Evolutionary conservation across 2,888 invertebrate genomes (phyloP), one percentile per base, ranked within the genome.

Genomic region (Cosmia pyralina): DNA sequence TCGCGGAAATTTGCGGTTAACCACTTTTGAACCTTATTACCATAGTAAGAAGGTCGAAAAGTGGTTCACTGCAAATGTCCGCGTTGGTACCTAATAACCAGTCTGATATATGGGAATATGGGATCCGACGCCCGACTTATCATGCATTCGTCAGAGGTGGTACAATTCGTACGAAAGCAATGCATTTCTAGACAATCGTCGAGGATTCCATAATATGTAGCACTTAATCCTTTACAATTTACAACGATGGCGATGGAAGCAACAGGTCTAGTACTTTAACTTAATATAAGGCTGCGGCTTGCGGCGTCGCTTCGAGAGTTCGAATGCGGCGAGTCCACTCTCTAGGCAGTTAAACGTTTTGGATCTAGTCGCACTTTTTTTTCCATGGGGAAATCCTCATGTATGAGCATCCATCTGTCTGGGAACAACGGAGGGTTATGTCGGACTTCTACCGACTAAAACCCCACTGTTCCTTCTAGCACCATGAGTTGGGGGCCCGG

Each of bases 231-330:
- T 62, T 72, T 52, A 65, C 52, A 66, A 48, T 65, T 79, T 46
- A 72, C 57, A 73, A 44, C 46, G 53, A 73, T 73, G 74, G 62
- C 46, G 53, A 73, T 73, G 74, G 62, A 48, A 74, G 80, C 52
- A 57, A 74, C 66, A 66, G 75, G 52, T 67, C 58, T 46, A 60
- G 52, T 78, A 62, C 11, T 50, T 60, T 55, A 62, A 55, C 44
- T 70, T 13, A 44, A 19, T 52, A 2, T 50, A 55, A 44, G n/a
- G 48, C 53, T 77, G 59, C 22, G 15, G 66, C 15, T 44, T 58
- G 57, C 13, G 11, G 22, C 22, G 28, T 59, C 28, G 19, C 38
- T 7, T n/a, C 22, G 34, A 59, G n/a, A 13, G 67, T 2, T n/a
- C 22, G 13, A 67, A 38, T 19, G 67, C n/a, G 38, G 6, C 19